A percentile compares a stretch with the other conserved stretches of the same genome.
These are phyloP conservation scores for Eleutherodactylus coqui DNA, from an alignment of 2,797 vertebrate species.

Conservation along the genomic window DNA sequence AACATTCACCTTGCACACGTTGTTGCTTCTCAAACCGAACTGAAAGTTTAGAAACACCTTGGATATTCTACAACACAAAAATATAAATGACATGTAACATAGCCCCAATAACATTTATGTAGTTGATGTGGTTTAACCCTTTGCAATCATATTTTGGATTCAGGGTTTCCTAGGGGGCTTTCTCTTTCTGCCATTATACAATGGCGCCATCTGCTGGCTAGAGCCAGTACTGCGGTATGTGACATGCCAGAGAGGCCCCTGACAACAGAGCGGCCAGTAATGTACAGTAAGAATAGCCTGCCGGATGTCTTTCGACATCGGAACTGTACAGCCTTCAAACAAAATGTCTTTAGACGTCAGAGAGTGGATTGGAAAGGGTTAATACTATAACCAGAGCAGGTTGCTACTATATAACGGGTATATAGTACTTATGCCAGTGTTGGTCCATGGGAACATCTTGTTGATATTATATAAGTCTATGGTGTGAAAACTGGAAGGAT, in stretches of 20 bases:
- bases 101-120: not conserved
- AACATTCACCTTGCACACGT: slow-evolving; percentile 77
- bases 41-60: slow-evolving; percentile 88
- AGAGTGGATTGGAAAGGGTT: too few relatives aligned
- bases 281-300: too few relatives aligned
- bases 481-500: not conserved
- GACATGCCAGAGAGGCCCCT: too few relatives aligned
- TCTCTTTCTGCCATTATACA: too few relatives aligned
- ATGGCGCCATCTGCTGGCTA: too few relatives aligned
- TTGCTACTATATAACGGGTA: not conserved
- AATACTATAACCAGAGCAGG: not conserved
- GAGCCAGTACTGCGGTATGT: too few relatives aligned
- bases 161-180: too few relatives aligned
- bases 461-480: not conserved
- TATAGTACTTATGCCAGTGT: not conserved
- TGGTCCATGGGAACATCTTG: not conserved
- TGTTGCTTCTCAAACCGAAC: slow-evolving; percentile 81
- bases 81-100: not conserved
- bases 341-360: too few relatives aligned
- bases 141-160: too few relatives aligned
- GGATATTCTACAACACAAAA: slow-evolving; percentile 85
- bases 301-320: too few relatives aligned
- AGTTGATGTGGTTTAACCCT: not conserved
- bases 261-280: too few relatives aligned
- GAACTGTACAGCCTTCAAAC: too few relatives aligned